Evolutionary conservation across 2,797 vertebrate genomes (phyloP).

Genomic region (Kryptopterus vitreolus): DNA sequence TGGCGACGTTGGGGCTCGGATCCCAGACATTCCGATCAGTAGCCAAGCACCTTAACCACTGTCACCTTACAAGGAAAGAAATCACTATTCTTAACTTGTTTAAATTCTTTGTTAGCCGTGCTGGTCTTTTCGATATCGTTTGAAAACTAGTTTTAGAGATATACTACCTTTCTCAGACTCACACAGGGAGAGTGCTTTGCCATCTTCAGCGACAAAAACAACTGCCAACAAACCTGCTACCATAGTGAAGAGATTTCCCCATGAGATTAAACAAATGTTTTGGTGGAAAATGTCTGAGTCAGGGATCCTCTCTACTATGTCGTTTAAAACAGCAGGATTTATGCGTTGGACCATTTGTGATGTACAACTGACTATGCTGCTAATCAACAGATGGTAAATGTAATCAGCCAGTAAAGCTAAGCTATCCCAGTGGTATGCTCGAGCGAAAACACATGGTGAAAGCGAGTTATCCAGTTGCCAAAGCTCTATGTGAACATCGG

Average conservation of each 20-base stretch:
- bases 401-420: constrained; percentile 37
- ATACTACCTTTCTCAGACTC: not conserved
- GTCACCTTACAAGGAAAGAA: no score
- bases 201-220: not conserved
- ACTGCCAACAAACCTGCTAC: constrained; percentile 11
- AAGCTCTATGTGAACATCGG: not conserved
- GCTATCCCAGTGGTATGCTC: constrained; percentile 28
- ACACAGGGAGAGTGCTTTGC: not conserved
- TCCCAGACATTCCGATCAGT: no score
- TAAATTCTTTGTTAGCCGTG: no score
- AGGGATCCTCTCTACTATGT: not conserved
- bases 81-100: no score
- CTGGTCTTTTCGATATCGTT: no score
- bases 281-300: not conserved
- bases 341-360: constrained; percentile 13
- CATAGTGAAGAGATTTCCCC: not conserved
- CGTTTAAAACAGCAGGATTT: not conserved
- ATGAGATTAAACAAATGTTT: constrained; percentile 9
- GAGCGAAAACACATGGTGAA: constrained; percentile 4
- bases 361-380: constrained; percentile 29
- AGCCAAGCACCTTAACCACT: no score
- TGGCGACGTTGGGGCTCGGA: no score
- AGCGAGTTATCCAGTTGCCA: constrained; percentile 26
- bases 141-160: constrained; percentile 5
- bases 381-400: constrained; percentile 58